Evolutionary conservation across 1,140 invertebrate species (phyloP), one percentile per base, ranked within the genome.

Genomic region (Teleogryllus occipitalis): DNA sequence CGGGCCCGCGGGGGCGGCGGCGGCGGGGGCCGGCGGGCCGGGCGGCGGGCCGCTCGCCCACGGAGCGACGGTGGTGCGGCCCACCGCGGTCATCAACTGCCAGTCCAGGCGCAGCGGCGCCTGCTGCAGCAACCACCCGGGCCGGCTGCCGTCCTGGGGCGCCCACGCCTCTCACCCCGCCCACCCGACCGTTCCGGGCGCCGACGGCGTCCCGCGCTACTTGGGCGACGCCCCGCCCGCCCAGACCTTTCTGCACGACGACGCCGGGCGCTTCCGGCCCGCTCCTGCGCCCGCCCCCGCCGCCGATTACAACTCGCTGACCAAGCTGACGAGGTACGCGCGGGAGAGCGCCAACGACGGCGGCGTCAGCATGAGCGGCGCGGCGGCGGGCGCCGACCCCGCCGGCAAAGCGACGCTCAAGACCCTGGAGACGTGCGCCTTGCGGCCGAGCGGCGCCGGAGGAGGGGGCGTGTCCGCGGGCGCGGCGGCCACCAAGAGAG

Each of bases 31-130:
- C 49, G 73, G 21, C 46, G 47, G 46, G 47, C 21, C 47, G 18
- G 47, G 14, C 21, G n/a, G 39, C 22, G 14, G 39, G n/a, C 47
- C 6, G 74, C 65, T 12, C 47, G 46, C 15, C 48, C 73, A 79
- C 27, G 27, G 27, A 10, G 49, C 65, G 27, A 18, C 78, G 47
- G 78, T 79, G 47, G 78, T 79, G 27, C 22, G 74, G 27, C 78
- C 78, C 22, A 79, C 65, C 47, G 78, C 78, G 39, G 73, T 79
- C 21, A 79, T 79, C 8, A 79, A 79, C 47, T 79, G 78, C 46
- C 78, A 79, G 12, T 74, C 78, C 8, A 74, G 46, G 47, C 73
- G 78, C 73, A 79, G 73, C 73, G 78, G 49, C 22, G 74, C 49
- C 73, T 79, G 47, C 27, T 73, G 47, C 73, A 49, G 73, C 47